These are phyloP conservation scores for Agrilus planipennis DNA, from an alignment of 1,140 invertebrate genomes.

Conservation along the genomic window DNA sequence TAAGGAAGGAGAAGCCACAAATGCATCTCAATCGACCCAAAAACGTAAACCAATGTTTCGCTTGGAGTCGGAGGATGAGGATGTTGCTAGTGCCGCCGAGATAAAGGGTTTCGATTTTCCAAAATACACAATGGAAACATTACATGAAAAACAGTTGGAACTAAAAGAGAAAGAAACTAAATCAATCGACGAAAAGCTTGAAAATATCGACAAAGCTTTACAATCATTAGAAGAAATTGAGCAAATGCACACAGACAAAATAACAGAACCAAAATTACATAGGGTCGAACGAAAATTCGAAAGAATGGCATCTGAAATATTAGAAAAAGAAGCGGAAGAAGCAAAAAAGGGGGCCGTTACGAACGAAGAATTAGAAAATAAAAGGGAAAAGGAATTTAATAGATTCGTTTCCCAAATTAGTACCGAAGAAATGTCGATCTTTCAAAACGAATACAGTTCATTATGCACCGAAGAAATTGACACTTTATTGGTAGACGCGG, in stretches of 20 bases:
- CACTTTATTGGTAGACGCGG: conserved; percentile 34
- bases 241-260: conserved; percentile 13
- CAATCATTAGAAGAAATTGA: conserved; percentile 22
- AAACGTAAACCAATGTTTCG: conserved; percentile 28
- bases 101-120: conserved; percentile 17
- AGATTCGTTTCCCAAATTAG: conserved; percentile 37
- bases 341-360: conserved; percentile 26
- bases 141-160: conserved; percentile 23
- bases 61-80: conserved; percentile 33
- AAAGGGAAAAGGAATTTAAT: conserved; percentile 38
- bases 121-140: conserved; percentile 24
- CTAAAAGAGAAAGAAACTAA: conserved; percentile 15
- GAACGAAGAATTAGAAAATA: conserved; percentile 31
- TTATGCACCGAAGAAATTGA: conserved; percentile 38
- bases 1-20: conserved; percentile 15
- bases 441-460: conserved; percentile 33
- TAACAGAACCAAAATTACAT: conserved; percentile 30
- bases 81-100: conserved; percentile 3
- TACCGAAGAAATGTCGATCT: conserved; percentile 37
- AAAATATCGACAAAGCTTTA: conserved; percentile 31
- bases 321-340: conserved; percentile 24
- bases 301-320: conserved; percentile 38
- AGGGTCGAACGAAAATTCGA: conserved; percentile 46
- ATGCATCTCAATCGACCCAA: conserved; percentile 3
- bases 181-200: conserved; percentile 27